Percentiles rank a stretch among this genome's conserved stretches.
These are phyloP conservation scores for Mesaphorura yosii DNA, from an alignment of 1,140 invertebrate genomes.

Conservation along the genomic window DNA sequence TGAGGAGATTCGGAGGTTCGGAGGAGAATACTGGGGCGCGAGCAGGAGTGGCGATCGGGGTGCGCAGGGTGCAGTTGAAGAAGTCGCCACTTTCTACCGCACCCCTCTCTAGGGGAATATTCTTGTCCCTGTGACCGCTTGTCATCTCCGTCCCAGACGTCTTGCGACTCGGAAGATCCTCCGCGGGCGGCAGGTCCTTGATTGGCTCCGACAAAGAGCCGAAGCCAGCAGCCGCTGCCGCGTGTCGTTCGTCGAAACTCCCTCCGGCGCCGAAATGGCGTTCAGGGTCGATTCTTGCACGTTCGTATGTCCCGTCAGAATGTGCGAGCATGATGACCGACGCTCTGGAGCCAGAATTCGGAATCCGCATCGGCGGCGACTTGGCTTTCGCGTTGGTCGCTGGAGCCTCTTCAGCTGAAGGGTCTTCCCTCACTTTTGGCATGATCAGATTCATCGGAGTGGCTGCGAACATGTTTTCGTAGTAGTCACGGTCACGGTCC, in stretches of 20 bases:
- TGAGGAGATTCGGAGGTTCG: conserved; percentile 31
- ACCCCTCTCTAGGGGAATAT: conserved; percentile 30
- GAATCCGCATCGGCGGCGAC: background rate
- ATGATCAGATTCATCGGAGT: conserved; percentile 28
- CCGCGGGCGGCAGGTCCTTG: conserved; percentile 17
- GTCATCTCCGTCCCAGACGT: conserved; percentile 31
- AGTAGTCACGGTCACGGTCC: conserved; percentile 9
- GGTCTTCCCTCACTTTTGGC: background rate
- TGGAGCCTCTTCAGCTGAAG: background rate
- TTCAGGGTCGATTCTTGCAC: background rate
- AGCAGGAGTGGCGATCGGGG: conserved; percentile 27
- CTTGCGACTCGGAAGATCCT: conserved; percentile 27
- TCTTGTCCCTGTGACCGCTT: conserved; percentile 31
- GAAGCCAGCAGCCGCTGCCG: background rate
- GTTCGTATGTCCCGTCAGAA: conserved; percentile 30
- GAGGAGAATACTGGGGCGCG: conserved; percentile 31
- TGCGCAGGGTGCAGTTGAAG: conserved; percentile 12
- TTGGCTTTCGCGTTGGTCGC: background rate
- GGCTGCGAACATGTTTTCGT: conserved; percentile 8
- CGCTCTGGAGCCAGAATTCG: conserved; percentile 16
- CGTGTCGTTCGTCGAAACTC: background rate
- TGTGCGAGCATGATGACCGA: conserved; percentile 36
- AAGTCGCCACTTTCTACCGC: conserved; percentile 29
- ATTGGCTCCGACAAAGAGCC: conserved; percentile 2
- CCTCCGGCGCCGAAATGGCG: background rate